A percentile compares a stretch with the other conserved stretches of the same genome.
These are phyloP conservation scores for Pontoporia blainvillei DNA, from an alignment of 2,113 vertebrate species.

Conservation along the genomic window DNA sequence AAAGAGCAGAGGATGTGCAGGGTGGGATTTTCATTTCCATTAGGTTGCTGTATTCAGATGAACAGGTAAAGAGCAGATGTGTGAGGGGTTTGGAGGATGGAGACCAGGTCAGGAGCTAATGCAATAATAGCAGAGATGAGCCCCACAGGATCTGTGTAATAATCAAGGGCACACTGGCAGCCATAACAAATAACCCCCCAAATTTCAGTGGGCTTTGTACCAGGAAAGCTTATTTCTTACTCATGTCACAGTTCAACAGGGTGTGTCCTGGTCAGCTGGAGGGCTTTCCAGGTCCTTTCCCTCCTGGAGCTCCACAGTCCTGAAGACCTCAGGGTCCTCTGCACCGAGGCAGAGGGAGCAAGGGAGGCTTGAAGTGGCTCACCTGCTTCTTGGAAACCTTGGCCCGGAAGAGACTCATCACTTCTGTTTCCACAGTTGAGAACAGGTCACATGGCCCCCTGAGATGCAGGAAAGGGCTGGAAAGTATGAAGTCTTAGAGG, in stretches of 20 bases:
- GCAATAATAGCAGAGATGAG: neutral
- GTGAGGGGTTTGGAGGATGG: neutral
- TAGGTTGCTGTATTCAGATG: neutral
- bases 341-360: neutral
- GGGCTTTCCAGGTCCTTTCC: neutral
- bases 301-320: neutral
- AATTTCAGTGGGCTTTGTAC: neutral
- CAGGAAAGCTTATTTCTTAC: neutral
- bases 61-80: neutral
- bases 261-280: neutral
- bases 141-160: neutral
- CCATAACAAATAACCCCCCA: neutral
- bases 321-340: neutral
- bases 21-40: neutral
- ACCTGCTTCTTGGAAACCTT: neutral
- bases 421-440: neutral
- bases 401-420: neutral
- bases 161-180: neutral
- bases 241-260: neutral
- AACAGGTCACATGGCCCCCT: neutral
- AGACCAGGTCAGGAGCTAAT: neutral
- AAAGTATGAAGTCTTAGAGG: neutral
- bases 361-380: neutral
- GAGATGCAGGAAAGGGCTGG: neutral
- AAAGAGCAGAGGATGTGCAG: neutral